Conservation (phyloP, 2,113 vertebrate species). For the Pristiophorus japonicus region DNA sequence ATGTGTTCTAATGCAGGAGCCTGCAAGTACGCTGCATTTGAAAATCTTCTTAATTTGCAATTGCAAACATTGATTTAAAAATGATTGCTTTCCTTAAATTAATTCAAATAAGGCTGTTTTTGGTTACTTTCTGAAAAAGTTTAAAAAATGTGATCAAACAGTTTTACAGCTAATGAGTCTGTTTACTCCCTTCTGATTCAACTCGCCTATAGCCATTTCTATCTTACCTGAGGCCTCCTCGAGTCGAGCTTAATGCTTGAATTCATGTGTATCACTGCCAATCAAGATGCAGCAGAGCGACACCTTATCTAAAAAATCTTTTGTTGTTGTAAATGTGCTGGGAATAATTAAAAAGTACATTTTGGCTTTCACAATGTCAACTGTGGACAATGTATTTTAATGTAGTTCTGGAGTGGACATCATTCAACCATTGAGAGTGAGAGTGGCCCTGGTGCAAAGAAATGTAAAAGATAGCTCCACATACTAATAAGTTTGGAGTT, state of each 20-base stretch:
- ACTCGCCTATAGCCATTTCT: constrained; percentile 34
- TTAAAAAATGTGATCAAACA: constrained; percentile 24
- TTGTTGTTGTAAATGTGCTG: not conserved
- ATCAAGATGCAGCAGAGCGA: not conserved
- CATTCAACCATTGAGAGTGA: not conserved
- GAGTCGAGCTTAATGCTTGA: not conserved
- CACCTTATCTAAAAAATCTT: not conserved
- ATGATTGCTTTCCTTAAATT: constrained; percentile 28
- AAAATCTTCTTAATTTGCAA: not conserved
- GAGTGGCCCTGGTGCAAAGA: not conserved
- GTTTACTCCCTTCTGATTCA: constrained; percentile 25
- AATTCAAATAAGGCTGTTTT: constrained; percentile 3
- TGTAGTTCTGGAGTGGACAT: not conserved
- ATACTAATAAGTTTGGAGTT: not conserved
- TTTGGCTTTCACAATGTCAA: not conserved
- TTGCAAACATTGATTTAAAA: constrained; percentile 24
- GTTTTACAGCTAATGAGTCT: constrained; percentile 32
- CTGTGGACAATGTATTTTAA: not conserved
- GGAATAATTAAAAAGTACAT: constrained; percentile 6
- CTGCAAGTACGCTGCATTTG: not conserved
- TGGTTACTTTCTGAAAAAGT: not conserved
- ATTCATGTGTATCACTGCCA: constrained; percentile 16
- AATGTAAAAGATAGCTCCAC: not conserved
- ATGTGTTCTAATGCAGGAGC: not conserved
- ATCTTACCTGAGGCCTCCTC: constrained; percentile 30